Conservation (phyloP, 2,113 vertebrate species). For the Elaphurus davidianus region DNA sequence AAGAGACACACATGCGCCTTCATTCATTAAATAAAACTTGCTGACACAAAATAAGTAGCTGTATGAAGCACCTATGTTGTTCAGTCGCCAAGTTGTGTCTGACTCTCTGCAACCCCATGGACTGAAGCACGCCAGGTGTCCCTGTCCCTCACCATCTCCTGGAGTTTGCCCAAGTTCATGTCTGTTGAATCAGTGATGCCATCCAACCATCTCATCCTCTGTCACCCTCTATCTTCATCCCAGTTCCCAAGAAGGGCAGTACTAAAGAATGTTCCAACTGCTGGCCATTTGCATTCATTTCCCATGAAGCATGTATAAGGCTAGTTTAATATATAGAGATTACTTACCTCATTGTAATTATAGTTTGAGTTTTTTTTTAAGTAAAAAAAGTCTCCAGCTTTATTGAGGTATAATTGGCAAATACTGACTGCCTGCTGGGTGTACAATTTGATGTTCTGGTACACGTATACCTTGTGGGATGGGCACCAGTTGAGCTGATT, state of each 20-base stretch:
- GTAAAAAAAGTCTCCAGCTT: not conserved
- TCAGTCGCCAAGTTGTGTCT: not conserved
- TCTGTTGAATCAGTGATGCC: not conserved
- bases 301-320: not conserved
- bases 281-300: not conserved
- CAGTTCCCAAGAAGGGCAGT: not conserved
- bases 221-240: not conserved
- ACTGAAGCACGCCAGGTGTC: not conserved
- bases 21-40: not conserved
- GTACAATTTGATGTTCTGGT: not conserved
- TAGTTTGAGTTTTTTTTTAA: not conserved
- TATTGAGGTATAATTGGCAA: not conserved
- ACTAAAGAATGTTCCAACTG: not conserved
- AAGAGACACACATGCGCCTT: not conserved
- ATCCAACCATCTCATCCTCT: not conserved
- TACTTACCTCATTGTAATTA: not conserved
- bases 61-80: not conserved
- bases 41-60: not conserved
- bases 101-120: not conserved
- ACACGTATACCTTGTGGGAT: not conserved
- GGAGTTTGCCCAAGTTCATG: not conserved
- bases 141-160: not conserved
- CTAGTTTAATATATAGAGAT: not conserved
- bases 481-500: not conserved
- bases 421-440: not conserved